A percentile compares a stretch with the other conserved stretches of the same genome.
Conservation (phyloP, 2,113 vertebrate species). For the Mystacornis crossleyi region DNA sequence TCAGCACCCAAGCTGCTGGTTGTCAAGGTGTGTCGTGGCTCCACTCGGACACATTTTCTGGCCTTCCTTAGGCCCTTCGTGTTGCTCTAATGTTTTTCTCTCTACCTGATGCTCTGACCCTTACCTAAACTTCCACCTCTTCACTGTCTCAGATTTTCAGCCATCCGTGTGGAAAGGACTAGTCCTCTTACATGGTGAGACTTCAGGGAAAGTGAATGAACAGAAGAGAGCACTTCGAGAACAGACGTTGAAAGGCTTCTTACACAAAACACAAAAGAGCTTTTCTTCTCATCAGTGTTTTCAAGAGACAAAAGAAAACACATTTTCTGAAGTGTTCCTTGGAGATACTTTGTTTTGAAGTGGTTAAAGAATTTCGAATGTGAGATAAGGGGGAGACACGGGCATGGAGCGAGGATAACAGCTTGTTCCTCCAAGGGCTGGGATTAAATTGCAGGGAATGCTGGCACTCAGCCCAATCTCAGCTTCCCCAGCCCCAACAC, state of each 20-base stretch:
- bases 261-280: conserved; percentile 40
- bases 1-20: neutral
- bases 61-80: neutral
- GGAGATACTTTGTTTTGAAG: conserved; percentile 64
- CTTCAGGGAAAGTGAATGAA: conserved; percentile 59
- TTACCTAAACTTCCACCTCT: neutral
- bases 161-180: neutral
- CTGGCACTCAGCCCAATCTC: conserved; percentile 36
- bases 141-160: neutral
- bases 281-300: conserved; percentile 64
- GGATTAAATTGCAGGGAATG: conserved; percentile 59
- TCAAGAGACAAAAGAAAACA: conserved; percentile 69
- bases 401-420: conserved; percentile 38
- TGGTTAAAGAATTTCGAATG: conserved; percentile 55
- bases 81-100: neutral
- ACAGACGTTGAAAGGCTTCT: conserved; percentile 30
- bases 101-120: neutral
- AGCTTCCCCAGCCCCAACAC: neutral
- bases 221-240: conserved; percentile 60
- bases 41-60: neutral
- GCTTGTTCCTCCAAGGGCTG: conserved; percentile 47
- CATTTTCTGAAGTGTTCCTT: conserved; percentile 63
- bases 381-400: conserved; percentile 60
- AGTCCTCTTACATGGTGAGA: neutral
- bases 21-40: neutral